Evolutionary conservation across 2,113 vertebrate species (phyloP), one percentile per base, ranked within the genome.

Genomic region (Tragelaphus scriptus): DNA sequence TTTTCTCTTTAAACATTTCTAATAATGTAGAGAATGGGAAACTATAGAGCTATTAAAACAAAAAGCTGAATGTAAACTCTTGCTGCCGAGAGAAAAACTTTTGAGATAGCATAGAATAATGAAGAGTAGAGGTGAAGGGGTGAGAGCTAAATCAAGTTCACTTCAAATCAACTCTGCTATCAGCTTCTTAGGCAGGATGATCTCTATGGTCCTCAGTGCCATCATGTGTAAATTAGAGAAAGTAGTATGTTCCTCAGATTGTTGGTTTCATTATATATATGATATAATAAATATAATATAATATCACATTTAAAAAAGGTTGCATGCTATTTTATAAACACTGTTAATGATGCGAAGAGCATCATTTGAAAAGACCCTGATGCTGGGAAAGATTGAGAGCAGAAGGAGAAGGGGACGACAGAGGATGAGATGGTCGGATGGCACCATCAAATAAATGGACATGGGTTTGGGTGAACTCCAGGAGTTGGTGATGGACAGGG

Each of bases 1-100:
- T n/a, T n/a, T n/a, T 8, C 10, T 49, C 8, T 85, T 91, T 86
- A 86, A 82, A 90, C 5, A 49, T 82, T 63, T 88, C 92, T 91
- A 91, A 63, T 77, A 32, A 63, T 82, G 13, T 30, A 59, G 30
- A 92, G 21, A 89, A 36, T 81, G 23, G 30, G 55, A 96, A 91
- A 30, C 0, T n/a, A n/a, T 51, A 53, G 2, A 84, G 44, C 28
- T 87, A 36, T 89, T 89, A 65, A 68, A 96, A 51, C 58, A 88
- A 89, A 91, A 56, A 65, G 25, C 49, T 21, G 85, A 85, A 51
- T 81, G 19, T 88, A 53, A 71, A 63, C 4, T 65, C 47, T 51
- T 51, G 13, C 10, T 91, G 59, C 16, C 30, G 80, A 88, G 17
- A 59, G 6, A 19, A 85, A 75, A 92, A 7, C 23, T 61, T 59